Evolutionary conservation across 2,113 vertebrate species (phyloP), one percentile per base, ranked within the genome.

Genomic region (Leucosticte australis): DNA sequence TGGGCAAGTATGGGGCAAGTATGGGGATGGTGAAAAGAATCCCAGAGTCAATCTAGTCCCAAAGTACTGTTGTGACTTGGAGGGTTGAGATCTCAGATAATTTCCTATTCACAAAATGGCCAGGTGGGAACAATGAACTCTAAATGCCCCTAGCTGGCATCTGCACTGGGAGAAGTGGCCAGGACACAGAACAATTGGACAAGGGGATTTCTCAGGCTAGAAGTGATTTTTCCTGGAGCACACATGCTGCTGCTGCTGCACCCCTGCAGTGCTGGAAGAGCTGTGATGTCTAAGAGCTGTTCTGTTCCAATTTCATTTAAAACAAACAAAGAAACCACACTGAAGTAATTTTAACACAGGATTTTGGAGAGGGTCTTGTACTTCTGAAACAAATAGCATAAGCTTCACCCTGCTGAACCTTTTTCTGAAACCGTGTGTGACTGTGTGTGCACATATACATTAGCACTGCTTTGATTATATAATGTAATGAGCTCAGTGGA

Each of bases 391-490:
- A 95, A 95, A 94, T 13, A 75, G 37, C 76, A 28, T 60, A 64
- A 86, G 69, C 30, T 87, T 93, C 60, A 84, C 65, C 37, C 41
- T 53, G 18, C 15, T 71, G 69, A 96, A 92, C 60, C 73, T 87
- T 81, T 87, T 76, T 88, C 77, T 71, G 79, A 94, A 94, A 83
- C 31, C 1, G 0, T 57, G 28, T 65, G 83, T 84, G 42, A 22
- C 65, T 93, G 5, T 88, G 50, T 74, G 76, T 59, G 69, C 60
- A 27, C 5, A 30, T 95, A 88, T 69, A 90, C 64, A 60, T 92
- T 73, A 93, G 53, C 64, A 37, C 71, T 46, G 64, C 89, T 96
- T 82, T 94, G 94, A 70, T 93, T 92, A 94, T 96, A 92, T 94
- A 93, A 93, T 37, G 67, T 90, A 93, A 96, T 90, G 76, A 96